Base-by-base conservation (phyloP, 37 sponge, comb jelly and placozoan species). In the Beroe ovata region DNA sequence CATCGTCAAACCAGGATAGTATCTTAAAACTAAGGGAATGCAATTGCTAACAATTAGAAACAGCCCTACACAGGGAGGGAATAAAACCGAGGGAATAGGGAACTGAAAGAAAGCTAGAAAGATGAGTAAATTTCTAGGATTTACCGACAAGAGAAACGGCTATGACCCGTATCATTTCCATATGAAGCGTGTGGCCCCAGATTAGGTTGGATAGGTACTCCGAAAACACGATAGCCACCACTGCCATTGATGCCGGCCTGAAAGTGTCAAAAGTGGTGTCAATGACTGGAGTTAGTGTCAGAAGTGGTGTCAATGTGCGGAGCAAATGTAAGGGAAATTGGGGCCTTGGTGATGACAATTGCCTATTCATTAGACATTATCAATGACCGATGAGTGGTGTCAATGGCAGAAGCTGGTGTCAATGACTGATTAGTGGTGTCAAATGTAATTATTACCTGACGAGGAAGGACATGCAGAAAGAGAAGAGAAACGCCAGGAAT, bases 221-320 rank as follows among this genome's bases (percentile, higher is more conserved):
- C 4, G 38, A 33, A 23, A 77, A 77, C 54, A 42, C 54, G 38
- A 77, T 8, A 23, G 54, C 84, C 39, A 77, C 84, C 41, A 77
- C 84, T 19, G 54, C 20, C 84, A 77, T 37, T 19, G 84, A 77
- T 23, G 84, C 84, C 8, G 84, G 84, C 54, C 84, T 77, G 84
- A 41, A 26, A n/a, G n/a, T n/a, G n/a, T 6, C 54, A 11, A 47
- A 6, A 47, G 54, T 47, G 54, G 54, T 47, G 54, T 47, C 54
- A 47, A 47, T 47, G 54, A 16, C 11, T 16, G 54, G 54, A 11
- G 6, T 6, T 6, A 16, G 54, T 47, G 11, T 6, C 54, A 11
- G 11, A 6, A 47, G 54, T 47, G 54, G 54, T 47, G 54, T 47
- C 54, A 47, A 47, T 47, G 54, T 47, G 54, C 6, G 54, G 54